phyloP scores from a whole-genome alignment of 2,113 vertebrate genomes.

The rat (Rattus norvegicus) region DNA sequence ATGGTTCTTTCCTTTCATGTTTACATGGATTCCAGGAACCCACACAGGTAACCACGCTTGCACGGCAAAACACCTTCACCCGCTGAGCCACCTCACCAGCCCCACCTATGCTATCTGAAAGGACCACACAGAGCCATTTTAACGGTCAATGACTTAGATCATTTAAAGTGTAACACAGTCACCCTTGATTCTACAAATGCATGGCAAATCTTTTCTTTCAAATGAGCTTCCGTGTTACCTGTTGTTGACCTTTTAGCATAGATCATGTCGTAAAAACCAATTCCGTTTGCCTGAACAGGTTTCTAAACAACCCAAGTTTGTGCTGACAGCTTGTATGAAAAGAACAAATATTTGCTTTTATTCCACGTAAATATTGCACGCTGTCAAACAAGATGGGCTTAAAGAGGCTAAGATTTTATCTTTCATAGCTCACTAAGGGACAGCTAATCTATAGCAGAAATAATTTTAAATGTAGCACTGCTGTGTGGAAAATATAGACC shows the following conservation, averaged over 20 bases:
- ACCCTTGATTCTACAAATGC: neutral
- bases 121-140: constrained; percentile 11
- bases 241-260: constrained; percentile 35
- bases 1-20: neutral
- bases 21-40: neutral
- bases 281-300: constrained; percentile 68
- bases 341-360: constrained; percentile 80
- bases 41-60: too few relatives aligned
- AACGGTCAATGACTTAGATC: neutral
- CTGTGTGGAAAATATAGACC: constrained; percentile 55
- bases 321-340: constrained; percentile 73
- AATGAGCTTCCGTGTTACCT: neutral
- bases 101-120: neutral
- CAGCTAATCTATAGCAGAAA: constrained; percentile 76
- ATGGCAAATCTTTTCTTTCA: neutral
- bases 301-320: constrained; percentile 54
- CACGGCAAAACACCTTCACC: neutral
- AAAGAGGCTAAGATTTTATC: constrained; percentile 76
- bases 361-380: constrained; percentile 73
- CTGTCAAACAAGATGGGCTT: constrained; percentile 68
- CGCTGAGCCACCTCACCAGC: neutral
- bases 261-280: neutral
- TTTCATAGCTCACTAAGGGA: constrained; percentile 64
- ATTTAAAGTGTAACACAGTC: neutral
- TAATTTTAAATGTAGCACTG: constrained; percentile 64